Evolutionary conservation across 2,113 vertebrate genomes (phyloP), one percentile per base, ranked within the genome.

Genomic region (Hemiprocne comata): DNA sequence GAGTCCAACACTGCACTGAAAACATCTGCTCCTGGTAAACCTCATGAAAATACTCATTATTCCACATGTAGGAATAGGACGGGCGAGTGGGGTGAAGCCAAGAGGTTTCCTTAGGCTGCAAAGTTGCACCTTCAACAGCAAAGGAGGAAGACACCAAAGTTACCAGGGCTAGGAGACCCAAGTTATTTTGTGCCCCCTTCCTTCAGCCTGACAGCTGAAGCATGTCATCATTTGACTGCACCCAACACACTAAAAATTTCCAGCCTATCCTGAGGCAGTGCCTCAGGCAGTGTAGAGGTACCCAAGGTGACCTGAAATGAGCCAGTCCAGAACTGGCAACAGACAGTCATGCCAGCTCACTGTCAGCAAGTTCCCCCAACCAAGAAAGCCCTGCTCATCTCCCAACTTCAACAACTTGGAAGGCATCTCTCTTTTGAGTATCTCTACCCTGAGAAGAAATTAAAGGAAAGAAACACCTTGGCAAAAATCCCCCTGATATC

Each of bases 371-470:
- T 17, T 79, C 19, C 40, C 38, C 31, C 31, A n/a, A 51, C 29
- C 62, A 76, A 25, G 66, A 58, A 77, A 80, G 18, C 36, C 51
- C 33, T 51, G 60, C 75, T 74, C 51, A 55, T 67, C 76, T 86
- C 33, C 25, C 60, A 48, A 34, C 51, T 77, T 84, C 79, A 31
- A 7, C 10, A 11, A 24, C 34, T n/a, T 53, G 53, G 60, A 84
- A 60, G 13, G 18, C 9, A 2, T n/a, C 83, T 81, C 8, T 18
- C 31, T 83, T n/a, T 85, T 44, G 14, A 40, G 23, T 74, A 51
- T 69, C 92, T 67, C 61, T 89, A 50, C 28, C 66, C 40, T 78
- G n/a, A 94, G 62, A 85, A 76, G 46, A 93, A 67, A 91, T 48
- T 75, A 87, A 87, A 95, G 67, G 51, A 83, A 94, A 57, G 1